Base-by-base conservation (phyloP, 2,797 vertebrate species). In the Cyprinodon diabolis region DNA sequence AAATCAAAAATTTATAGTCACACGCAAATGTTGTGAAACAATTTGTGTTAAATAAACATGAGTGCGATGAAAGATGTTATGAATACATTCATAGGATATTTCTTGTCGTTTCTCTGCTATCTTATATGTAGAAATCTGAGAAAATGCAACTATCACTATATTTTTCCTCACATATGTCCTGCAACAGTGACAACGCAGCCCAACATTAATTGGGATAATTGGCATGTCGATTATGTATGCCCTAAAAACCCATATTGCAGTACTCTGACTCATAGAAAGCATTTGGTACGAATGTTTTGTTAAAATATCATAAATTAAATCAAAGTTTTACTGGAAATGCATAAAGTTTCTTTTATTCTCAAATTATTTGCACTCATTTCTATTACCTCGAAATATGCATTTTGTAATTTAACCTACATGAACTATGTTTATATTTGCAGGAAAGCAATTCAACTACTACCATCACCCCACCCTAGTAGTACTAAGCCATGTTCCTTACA, bases 131-230 rank as follows among this genome's bases (percentile, higher is more conserved):
- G 63, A n/a, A 74, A 69, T 35, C 4, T 19, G 75, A n/a, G 35
- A 65, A 73, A 15, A 58, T 63, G 77, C 14, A 78, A 63, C 35
- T 37, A 14, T 23, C 80, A 45, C 5, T 40, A 19, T 15, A 69
- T 76, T 70, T 30, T 84, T 72, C n/a, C 69, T 63, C 25, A 52
- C 63, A 77, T 85, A 80, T 86, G 72, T 66, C 69, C 65, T 71
- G 69, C 75, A 75, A 72, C 74, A 75, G 6, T 84, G 75, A 74
- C 65, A 83, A 30, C 30, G 73, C 77, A 84, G 55, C 52, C 17
- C 10, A 4, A 71, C 62, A 79, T 82, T 72, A 9, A 79, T 74
- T 45, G 78, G 54, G 69, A 66, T 72, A 79, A 51, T 49, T 68
- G 49, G 35, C 12, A 30, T 14, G 85, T 75, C n/a, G 48, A 85